Base-by-base conservation (phyloP, 1,140 invertebrate genomes). In the Penaeus vannamei region DNA sequence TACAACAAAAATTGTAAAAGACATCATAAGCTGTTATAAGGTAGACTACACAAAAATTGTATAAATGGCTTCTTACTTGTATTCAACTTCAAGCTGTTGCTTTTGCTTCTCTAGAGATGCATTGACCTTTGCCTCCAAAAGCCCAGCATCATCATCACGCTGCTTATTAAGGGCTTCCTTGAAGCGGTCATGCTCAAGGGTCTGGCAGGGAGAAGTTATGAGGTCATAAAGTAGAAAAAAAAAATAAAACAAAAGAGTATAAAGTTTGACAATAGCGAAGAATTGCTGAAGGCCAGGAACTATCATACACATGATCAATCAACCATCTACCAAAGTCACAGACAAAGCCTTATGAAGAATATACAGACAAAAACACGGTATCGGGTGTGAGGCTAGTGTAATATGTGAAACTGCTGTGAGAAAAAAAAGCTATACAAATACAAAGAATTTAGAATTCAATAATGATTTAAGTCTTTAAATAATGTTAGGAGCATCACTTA, bases 61-160 rank as follows among this genome's bases (percentile, higher is more conserved):
- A 53, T 53, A 53, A 53, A 17, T 53, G 53, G 12, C 7, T 62
- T 66, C 69, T 36, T 77, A 86, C 82, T 95, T 94, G 92, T 94
- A 95, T 83, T 94, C 94, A 59, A 93, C 83, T 12, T 94, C 93
- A 59, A 95, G 91, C 72, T 94, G 80, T 60, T 90, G 90, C 22
- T 69, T 93, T 86, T 94, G 93, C 64, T 93, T 94, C 90, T 95
- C 94, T 83, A 90, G 81, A 66, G 87, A 80, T 62, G 90, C 53
- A 61, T 59, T 53, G 26, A 90, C 72, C 62, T 84, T 87, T 4
- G 66, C 26, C 85, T 90, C 90, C 20, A 87, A 79, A 53, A 90
- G 93, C 84, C 94, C 93, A 8, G 92, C 59, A n/a, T 90, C 90
- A 20, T 87, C 83, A 20, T 86, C 84, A 46, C 85, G 85, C n/a